Conservation (phyloP, 1,140 invertebrate genomes). For the Chymomyza costata region DNA sequence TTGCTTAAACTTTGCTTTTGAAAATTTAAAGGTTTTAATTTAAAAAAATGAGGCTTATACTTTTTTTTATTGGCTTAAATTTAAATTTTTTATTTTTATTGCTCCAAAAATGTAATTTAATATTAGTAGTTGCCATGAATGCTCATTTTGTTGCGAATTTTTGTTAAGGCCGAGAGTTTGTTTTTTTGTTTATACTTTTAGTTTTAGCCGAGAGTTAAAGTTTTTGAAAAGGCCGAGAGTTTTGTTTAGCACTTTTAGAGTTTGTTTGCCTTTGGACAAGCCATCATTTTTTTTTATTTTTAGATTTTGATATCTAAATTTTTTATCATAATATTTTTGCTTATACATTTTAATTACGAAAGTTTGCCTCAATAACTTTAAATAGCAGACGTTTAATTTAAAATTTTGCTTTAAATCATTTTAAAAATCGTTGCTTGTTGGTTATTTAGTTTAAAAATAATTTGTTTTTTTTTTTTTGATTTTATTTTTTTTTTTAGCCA, state of each 20-base stretch:
- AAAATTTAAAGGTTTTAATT: constrained; percentile 22
- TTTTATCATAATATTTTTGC: constrained; percentile 18
- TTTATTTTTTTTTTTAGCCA: constrained; percentile 27
- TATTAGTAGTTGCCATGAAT: constrained; percentile 55
- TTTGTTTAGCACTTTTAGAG: constrained; percentile 2
- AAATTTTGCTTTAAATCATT: not conserved
- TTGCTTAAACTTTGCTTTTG: constrained; percentile 23
- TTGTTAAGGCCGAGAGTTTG: constrained; percentile 34
- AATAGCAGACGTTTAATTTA: not conserved
- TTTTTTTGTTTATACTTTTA: constrained; percentile 30
- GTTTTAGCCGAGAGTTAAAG: constrained; percentile 44
- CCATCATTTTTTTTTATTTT: constrained; percentile 32
- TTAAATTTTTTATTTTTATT: constrained; percentile 52
- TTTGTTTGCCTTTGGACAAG: constrained; percentile 18
- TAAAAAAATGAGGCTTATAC: constrained; percentile 70
- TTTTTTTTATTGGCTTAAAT: constrained; percentile 51
- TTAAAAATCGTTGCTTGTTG: not conserved
- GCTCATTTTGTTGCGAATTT: constrained; percentile 21
- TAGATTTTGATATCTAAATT: constrained; percentile 40
- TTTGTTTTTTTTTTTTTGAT: constrained; percentile 3
- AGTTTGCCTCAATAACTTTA: constrained; percentile 5
- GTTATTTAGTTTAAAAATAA: constrained; percentile 1
- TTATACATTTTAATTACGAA: constrained; percentile 31
- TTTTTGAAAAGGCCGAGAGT: constrained; percentile 50
- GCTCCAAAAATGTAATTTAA: constrained; percentile 64